These are phyloP conservation scores for Turdus rufiventris DNA, from an alignment of 2,113 vertebrate genomes.

Conservation along the genomic window DNA sequence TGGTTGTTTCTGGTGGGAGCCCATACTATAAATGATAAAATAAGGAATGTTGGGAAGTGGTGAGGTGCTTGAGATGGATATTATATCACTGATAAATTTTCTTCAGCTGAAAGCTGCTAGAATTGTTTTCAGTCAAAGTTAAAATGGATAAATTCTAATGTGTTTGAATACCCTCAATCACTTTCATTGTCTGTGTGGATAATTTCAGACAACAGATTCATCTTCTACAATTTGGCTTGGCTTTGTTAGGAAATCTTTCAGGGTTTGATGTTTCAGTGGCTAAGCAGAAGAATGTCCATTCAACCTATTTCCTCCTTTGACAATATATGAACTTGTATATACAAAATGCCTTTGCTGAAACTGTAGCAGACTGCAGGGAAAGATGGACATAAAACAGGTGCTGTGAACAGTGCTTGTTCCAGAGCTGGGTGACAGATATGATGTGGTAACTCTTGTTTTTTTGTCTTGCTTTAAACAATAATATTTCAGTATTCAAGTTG, in stretches of 20 bases:
- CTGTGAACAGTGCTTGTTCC: neutral
- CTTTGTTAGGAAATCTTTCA: neutral
- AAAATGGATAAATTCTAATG: neutral
- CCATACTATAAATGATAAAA: neutral
- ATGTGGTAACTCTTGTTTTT: neutral
- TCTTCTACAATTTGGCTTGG: neutral
- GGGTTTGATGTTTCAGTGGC: neutral
- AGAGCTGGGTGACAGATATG: neutral
- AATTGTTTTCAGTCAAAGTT: neutral
- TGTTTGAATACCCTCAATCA: neutral
- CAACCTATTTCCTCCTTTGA: neutral
- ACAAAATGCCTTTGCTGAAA: neutral
- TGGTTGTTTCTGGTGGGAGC: neutral
- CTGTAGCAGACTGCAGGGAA: neutral
- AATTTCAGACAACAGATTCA: neutral
- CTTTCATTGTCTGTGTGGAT: neutral
- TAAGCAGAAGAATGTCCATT: neutral
- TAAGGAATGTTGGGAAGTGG: neutral
- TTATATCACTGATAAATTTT: neutral
- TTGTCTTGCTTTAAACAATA: neutral
- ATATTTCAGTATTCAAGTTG: neutral
- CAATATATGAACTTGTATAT: neutral
- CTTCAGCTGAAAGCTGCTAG: neutral
- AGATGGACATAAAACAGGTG: accelerated
- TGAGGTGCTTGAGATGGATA: neutral